Percentiles rank a stretch among this genome's conserved stretches.
These are phyloP conservation scores for Sebastolobus altivelis DNA, from an alignment of 2,797 vertebrate species.

Conservation along the genomic window DNA sequence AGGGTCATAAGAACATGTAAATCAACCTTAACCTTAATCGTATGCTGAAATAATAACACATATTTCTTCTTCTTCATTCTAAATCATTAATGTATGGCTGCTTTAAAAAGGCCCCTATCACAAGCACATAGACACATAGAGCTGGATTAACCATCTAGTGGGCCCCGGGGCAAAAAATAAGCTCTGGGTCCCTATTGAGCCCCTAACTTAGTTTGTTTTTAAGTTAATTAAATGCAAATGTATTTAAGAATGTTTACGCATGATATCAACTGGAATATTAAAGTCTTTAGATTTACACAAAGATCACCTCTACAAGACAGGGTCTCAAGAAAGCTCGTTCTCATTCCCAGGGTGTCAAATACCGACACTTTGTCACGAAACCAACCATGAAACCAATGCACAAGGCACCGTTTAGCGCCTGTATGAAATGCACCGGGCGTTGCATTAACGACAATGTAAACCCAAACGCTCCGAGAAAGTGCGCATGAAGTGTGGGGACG, in stretches of 20 bases:
- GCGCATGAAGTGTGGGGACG: too few relatives aligned
- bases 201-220: not conserved
- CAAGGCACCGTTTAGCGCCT: too few relatives aligned
- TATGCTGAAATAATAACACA: not conserved
- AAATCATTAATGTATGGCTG: not conserved
- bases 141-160: not conserved
- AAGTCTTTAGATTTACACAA: not conserved
- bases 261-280: not conserved
- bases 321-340: not conserved
- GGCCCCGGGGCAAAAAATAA: not conserved
- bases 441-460: too few relatives aligned
- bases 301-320: not conserved
- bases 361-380: too few relatives aligned
- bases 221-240: not conserved
- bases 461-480: too few relatives aligned
- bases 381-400: too few relatives aligned
- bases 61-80: not conserved
- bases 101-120: not conserved
- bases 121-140: not conserved
- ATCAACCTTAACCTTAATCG: not conserved
- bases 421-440: too few relatives aligned
- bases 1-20: slow-evolving; percentile 12
- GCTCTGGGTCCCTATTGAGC: not conserved
- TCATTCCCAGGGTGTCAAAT: too few relatives aligned
- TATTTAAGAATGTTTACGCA: not conserved